These are phyloP conservation scores for Sebastes trivittatus DNA, from an alignment of 2,797 vertebrate species.

Conservation along the genomic window DNA sequence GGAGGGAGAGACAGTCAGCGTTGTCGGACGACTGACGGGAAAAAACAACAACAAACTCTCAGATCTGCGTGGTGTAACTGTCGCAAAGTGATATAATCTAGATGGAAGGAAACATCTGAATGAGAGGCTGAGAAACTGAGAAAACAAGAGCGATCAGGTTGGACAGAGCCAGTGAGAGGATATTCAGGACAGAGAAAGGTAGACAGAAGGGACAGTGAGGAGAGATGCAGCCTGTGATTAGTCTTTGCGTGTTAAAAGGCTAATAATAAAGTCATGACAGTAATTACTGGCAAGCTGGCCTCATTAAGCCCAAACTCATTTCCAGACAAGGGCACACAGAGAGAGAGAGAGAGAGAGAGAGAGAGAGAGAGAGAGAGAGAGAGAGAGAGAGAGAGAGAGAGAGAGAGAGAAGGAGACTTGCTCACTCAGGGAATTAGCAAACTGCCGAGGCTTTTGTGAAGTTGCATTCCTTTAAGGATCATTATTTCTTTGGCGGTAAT, in stretches of 20 bases:
- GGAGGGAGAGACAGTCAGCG: constrained; percentile 56
- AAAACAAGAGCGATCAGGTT: constrained; percentile 28
- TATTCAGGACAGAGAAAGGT: neutral
- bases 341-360: neutral
- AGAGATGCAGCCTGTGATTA: constrained; percentile 48
- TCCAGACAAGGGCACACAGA: constrained; percentile 34
- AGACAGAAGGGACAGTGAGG: constrained; percentile 7
- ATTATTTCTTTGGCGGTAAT: constrained; percentile 26
- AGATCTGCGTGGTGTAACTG: constrained; percentile 12
- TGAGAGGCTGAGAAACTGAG: neutral
- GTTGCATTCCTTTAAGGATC: constrained; percentile 17
- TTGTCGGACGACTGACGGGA: constrained; percentile 8
- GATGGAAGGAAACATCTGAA: neutral
- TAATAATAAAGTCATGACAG: constrained; percentile 62
- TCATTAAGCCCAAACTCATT: constrained; percentile 57
- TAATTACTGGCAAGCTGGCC: constrained; percentile 53
- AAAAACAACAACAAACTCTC: constrained; percentile 10
- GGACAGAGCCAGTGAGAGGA: constrained; percentile 5
- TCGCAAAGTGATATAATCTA: constrained; percentile 28
- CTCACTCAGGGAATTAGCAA: constrained; percentile 21
- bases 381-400: too few species aligned
- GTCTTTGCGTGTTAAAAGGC: constrained; percentile 48
- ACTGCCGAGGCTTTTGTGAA: constrained; percentile 29
- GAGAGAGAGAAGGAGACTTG: neutral
- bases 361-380: too few species aligned